Percentiles rank a stretch among this genome's conserved stretches.
These are phyloP conservation scores for Ia io DNA, from an alignment of 2,113 vertebrate species.

Conservation along the genomic window DNA sequence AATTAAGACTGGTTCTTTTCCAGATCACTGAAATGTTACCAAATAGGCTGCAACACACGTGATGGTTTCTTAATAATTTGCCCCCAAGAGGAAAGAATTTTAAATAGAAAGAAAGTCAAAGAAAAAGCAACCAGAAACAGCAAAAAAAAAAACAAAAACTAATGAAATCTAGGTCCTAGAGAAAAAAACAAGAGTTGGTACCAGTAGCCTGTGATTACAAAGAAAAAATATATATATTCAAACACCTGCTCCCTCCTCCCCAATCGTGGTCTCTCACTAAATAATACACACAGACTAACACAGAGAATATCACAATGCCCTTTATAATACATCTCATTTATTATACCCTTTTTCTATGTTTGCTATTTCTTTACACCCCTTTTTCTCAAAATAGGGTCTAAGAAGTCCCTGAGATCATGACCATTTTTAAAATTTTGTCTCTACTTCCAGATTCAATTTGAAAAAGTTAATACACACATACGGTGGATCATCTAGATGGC, in stretches of 20 bases:
- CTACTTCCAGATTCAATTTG: neutral
- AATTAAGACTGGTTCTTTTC: slow-evolving; percentile 1
- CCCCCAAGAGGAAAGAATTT: neutral
- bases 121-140: neutral
- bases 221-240: neutral
- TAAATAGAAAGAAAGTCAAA: neutral
- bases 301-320: neutral
- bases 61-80: neutral
- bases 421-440: neutral
- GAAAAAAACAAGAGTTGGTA: neutral
- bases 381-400: slow-evolving; percentile 15
- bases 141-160: neutral
- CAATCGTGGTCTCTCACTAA: neutral
- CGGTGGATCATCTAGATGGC: neutral
- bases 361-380: neutral
- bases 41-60: neutral
- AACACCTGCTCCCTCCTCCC: neutral
- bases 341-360: neutral
- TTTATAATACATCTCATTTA: neutral
- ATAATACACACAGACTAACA: neutral
- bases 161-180: slow-evolving; percentile 15
- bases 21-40: slow-evolving; percentile 4
- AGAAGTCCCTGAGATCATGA: neutral
- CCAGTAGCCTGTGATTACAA: neutral
- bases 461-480: neutral